Evolutionary conservation across 2,113 vertebrate genomes (phyloP).

Genomic region (Bagarius yarrelli): DNA sequence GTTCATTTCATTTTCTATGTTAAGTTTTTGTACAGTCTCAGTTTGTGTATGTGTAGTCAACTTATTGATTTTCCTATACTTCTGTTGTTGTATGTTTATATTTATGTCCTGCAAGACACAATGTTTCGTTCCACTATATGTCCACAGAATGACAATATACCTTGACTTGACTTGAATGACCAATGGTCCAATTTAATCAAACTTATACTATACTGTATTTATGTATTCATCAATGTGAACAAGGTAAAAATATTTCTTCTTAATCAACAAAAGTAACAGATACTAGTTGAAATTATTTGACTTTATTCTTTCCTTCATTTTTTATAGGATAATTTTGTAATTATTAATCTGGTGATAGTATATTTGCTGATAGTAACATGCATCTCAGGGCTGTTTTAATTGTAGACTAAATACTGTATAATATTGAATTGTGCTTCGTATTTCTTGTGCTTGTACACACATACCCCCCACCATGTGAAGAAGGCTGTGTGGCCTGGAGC

Average conservation of each 20-base stretch:
- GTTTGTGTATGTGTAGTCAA: too few relatives aligned
- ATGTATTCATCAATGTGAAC: neutral
- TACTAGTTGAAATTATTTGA: too few relatives aligned
- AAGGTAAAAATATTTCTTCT: neutral
- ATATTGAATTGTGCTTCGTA: neutral
- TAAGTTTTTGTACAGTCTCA: too few relatives aligned
- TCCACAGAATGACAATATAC: too few relatives aligned
- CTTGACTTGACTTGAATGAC: neutral
- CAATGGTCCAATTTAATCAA: neutral
- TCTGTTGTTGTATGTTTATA: too few relatives aligned
- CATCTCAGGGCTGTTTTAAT: too few relatives aligned
- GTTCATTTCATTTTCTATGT: too few relatives aligned
- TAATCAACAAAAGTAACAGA: neutral
- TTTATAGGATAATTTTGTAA: too few relatives aligned
- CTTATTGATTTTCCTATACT: too few relatives aligned
- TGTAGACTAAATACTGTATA: neutral
- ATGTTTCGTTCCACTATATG: too few relatives aligned
- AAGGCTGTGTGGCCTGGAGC: slow-evolving; percentile 30
- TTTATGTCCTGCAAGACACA: too few relatives aligned
- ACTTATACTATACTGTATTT: neutral
- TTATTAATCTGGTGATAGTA: neutral
- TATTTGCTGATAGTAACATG: neutral
- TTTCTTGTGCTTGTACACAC: neutral
- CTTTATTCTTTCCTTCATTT: too few relatives aligned
- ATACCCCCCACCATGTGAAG: neutral